Conservation (phyloP, 2,797 vertebrate species). For the Naso thynnoides region DNA sequence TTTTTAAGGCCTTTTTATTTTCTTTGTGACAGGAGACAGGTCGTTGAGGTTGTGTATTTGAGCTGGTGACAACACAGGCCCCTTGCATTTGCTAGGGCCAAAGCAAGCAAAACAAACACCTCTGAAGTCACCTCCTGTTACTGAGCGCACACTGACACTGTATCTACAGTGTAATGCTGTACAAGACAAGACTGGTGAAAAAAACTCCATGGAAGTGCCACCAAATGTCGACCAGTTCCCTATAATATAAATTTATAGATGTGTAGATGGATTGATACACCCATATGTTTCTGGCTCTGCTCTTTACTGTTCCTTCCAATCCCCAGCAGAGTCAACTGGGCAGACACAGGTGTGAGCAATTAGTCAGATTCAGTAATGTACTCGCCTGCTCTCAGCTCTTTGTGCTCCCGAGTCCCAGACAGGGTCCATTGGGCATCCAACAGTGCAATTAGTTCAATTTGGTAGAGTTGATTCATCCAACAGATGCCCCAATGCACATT, state of each 20-base stretch:
- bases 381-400: conserved; percentile 65
- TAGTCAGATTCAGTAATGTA: conserved; percentile 76
- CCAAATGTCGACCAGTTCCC: conserved; percentile 1
- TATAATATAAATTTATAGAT: conserved; percentile 1
- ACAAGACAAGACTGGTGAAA: background rate
- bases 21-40: conserved; percentile 11
- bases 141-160: conserved; percentile 2
- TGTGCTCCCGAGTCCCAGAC: conserved; percentile 71
- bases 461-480: conserved; percentile 71
- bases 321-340: conserved; percentile 66
- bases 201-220: background rate
- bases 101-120: conserved; percentile 19
- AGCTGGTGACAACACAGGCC: conserved; percentile 25
- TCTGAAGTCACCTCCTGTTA: conserved; percentile 5
- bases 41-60: conserved; percentile 16
- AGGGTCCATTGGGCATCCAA: conserved; percentile 72
- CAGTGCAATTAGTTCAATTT: conserved; percentile 82
- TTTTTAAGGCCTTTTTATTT: conserved; percentile 10
- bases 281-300: conserved; percentile 50
- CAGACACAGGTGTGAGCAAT: conserved; percentile 81
- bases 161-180: background rate
- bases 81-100: conserved; percentile 26
- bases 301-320: conserved; percentile 64
- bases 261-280: conserved; percentile 11
- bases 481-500: conserved; percentile 65